A percentile compares a stretch with the other conserved stretches of the same genome.
Evolutionary conservation across 2,113 vertebrate species (phyloP).

Genomic region (Apistogramma diplotaenia): DNA sequence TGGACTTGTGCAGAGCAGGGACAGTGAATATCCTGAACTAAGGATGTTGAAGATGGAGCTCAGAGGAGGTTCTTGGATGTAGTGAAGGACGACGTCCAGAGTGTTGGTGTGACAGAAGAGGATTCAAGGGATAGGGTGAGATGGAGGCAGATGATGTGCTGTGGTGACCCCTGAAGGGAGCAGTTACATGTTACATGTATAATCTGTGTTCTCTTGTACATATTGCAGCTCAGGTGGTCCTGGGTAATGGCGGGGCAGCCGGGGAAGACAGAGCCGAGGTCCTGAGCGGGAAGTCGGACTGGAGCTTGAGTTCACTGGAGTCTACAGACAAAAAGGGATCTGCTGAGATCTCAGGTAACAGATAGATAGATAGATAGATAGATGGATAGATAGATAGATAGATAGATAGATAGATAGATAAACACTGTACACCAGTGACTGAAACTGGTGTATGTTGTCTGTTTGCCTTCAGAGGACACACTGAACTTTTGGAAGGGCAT

Average conservation of each 20-base stretch:
- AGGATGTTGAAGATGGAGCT: too few relatives aligned
- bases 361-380: too few relatives aligned
- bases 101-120: too few relatives aligned
- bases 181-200: neutral
- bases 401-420: too few relatives aligned
- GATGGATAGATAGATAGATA: too few relatives aligned
- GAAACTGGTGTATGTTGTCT: neutral
- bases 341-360: slow-evolving; percentile 89
- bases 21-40: too few relatives aligned
- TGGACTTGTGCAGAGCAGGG: too few relatives aligned
- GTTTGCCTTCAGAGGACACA: slow-evolving; percentile 84
- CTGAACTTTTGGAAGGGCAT: slow-evolving; percentile 98
- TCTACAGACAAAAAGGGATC: slow-evolving; percentile 80
- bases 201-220: slow-evolving; percentile 28
- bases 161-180: too few relatives aligned
- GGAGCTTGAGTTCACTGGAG: slow-evolving; percentile 76
- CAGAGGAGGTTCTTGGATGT: too few relatives aligned
- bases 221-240: slow-evolving; percentile 81
- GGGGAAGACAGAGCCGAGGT: slow-evolving; percentile 82
- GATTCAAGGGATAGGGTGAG: too few relatives aligned
- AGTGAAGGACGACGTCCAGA: too few relatives aligned
- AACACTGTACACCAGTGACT: neutral
- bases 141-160: too few relatives aligned
- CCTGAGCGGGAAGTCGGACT: slow-evolving; percentile 75
- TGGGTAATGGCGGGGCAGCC: slow-evolving; percentile 83